These are phyloP conservation scores for Cisticola juncidis DNA, from an alignment of 2,113 vertebrate genomes.

Conservation along the genomic window DNA sequence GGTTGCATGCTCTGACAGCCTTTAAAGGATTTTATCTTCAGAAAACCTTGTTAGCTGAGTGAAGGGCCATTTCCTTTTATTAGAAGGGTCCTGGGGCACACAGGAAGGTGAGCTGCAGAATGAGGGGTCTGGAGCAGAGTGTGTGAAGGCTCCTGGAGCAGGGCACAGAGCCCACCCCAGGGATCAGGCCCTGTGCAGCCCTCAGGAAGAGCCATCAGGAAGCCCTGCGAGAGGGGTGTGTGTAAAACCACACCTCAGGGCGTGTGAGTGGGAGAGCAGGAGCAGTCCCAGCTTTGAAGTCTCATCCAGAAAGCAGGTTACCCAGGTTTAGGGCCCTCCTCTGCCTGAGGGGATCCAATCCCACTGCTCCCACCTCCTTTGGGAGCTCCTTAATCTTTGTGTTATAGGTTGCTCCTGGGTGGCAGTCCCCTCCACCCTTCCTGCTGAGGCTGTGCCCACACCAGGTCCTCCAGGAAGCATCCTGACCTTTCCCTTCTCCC, in stretches of 20 bases:
- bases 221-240: background rate
- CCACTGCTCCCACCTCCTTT: slow-evolving; percentile 5
- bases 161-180: rapidly evolving
- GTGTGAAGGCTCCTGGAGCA: background rate
- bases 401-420: background rate
- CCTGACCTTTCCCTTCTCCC: background rate
- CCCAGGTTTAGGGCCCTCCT: slow-evolving; percentile 58
- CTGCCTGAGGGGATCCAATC: slow-evolving; percentile 46
- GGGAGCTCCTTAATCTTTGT: background rate
- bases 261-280: slow-evolving; percentile 40
- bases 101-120: background rate
- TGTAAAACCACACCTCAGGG: slow-evolving; percentile 64
- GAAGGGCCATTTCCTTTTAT: background rate
- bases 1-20: background rate
- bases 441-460: background rate
- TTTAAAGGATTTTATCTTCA: background rate
- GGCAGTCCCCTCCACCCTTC: background rate
- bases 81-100: background rate
- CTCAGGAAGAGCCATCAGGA: background rate
- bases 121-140: rapidly evolving
- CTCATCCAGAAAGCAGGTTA: slow-evolving; percentile 58
- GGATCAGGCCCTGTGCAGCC: rapidly evolving
- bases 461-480: background rate
- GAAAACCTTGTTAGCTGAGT: background rate
- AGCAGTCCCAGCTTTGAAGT: slow-evolving; percentile 61